A percentile compares a stretch with the other conserved stretches of the same genome.
Conservation (phyloP, 2,113 vertebrate genomes). For the Podarcis muralis region DNA sequence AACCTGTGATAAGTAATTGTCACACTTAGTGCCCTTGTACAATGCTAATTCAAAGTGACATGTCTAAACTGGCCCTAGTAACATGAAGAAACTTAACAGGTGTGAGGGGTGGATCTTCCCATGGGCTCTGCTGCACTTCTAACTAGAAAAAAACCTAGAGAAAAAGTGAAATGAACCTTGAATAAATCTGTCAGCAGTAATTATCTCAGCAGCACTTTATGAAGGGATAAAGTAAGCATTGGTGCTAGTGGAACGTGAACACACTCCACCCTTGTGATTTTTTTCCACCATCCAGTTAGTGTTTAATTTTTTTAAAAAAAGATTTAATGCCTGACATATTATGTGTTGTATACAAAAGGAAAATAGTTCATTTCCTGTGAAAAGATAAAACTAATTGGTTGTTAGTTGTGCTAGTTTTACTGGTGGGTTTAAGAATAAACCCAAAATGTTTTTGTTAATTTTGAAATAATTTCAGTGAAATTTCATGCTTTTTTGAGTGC, state of each 20-base stretch:
- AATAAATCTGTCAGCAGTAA: conserved; percentile 96
- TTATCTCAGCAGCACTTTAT: conserved; percentile 91
- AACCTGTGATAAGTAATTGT: conserved; percentile 86
- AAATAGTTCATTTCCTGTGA: conserved; percentile 65
- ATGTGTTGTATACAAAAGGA: conserved; percentile 41
- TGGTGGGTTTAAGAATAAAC: conserved; percentile 40
- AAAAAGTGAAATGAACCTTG: conserved; percentile 90
- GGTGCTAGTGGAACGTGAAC: conserved; percentile 80
- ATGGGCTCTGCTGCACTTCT: conserved; percentile 80
- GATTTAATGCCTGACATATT: conserved; percentile 67
- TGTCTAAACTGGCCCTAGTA: conserved; percentile 79
- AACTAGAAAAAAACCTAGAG: conserved; percentile 84
- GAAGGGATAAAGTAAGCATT: conserved; percentile 79
- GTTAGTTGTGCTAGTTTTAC: conserved; percentile 45
- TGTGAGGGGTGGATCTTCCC: conserved; percentile 85
- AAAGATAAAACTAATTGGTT: conserved; percentile 54
- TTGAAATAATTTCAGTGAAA: conserved; percentile 49
- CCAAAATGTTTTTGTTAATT: conserved; percentile 40
- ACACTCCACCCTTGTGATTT: conserved; percentile 66
- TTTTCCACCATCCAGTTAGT: conserved; percentile 67
- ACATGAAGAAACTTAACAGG: conserved; percentile 86
- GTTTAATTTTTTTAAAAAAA: conserved; percentile 67
- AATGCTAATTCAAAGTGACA: conserved; percentile 84
- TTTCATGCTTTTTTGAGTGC: conserved; percentile 41
- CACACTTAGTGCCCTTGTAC: conserved; percentile 78